Base-by-base conservation (phyloP, 2,888 invertebrate species). In the Schizaphis graminum region DNA sequence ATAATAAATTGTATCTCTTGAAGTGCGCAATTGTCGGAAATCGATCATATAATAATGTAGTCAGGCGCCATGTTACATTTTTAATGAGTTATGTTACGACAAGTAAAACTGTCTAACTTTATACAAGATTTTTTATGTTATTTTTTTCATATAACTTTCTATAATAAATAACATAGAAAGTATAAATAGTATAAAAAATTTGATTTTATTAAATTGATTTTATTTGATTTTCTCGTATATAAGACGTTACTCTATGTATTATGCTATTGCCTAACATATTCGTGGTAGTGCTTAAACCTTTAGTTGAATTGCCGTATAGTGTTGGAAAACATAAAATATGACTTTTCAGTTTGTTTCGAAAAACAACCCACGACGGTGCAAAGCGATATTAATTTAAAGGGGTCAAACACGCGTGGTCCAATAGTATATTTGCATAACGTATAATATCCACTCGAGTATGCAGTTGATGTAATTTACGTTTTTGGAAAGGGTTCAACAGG, bases 361-460 rank as follows among this genome's bases (percentile, higher is more conserved):
- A 47, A 85, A 44, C 7, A 41, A 5, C 49, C 11, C 35, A 1
- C 26, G 47, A 13, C 44, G 26, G 41, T 87, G 41, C 49, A 67
- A 53, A 67, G 35, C 28, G 67, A 88, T 87, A 67, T 92, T 87
- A 61, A 87, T 88, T 92, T 92, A 87, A 87, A 92, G 87, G 87
- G 67, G 87, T 88, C 92, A 53, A 87, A 92, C 35, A 49, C 28
- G 49, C 53, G 41, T 28, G n/a, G 47, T 61, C 57, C 21, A 35
- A 35, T 49, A 35, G 47, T 61, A 47, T 49, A 86, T 92, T 86
- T 92, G 26, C 57, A 91, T 86, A 91, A 26, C 49, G 77, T 77
- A 77, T 77, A 77, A 35, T 35, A 77, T 41, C 21, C 77, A 21
- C 21, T 61, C 57, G 21, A 28, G 56, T 24, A 84, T 85, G 11